These are phyloP conservation scores for Agrochola litura DNA, from an alignment of 2,888 invertebrate species.

Conservation along the genomic window DNA sequence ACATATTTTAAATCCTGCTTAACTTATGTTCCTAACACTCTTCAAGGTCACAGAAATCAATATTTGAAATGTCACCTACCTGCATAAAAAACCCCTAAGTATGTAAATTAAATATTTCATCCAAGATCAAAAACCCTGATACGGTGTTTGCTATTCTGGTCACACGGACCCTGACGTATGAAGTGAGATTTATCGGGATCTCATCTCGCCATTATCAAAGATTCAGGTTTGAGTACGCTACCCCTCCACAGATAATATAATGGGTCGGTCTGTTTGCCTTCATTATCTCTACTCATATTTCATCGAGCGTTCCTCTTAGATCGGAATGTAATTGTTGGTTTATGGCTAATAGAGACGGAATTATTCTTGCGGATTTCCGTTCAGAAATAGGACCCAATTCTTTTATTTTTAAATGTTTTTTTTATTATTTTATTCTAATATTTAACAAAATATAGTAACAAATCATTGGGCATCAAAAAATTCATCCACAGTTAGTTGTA, in stretches of 20 bases:
- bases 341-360: slow-evolving; percentile 9
- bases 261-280: slow-evolving; percentile 48
- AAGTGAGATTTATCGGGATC: slow-evolving; percentile 62
- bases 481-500: too few species aligned
- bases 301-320: slow-evolving; percentile 35
- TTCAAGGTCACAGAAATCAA: not conserved
- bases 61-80: not conserved
- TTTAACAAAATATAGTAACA: too few species aligned
- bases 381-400: not conserved
- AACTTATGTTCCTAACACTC: too few species aligned
- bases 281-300: slow-evolving; percentile 56
- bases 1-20: not conserved
- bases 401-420: not conserved
- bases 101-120: slow-evolving; percentile 47
- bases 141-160: slow-evolving; percentile 57
- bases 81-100: not conserved
- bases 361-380: not conserved
- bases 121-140: slow-evolving; percentile 41
- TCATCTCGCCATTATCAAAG: slow-evolving; percentile 61
- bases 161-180: slow-evolving; percentile 46
- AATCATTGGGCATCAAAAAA: too few species aligned
- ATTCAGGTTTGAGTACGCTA: slow-evolving; percentile 44
- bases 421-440: too few species aligned
- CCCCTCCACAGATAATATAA: slow-evolving; percentile 38
- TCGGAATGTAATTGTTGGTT: slow-evolving; percentile 14